Evolutionary conservation across 2,113 vertebrate genomes (phyloP), one percentile per base, ranked within the genome.

Genomic region (Pteruthius melanotis): DNA sequence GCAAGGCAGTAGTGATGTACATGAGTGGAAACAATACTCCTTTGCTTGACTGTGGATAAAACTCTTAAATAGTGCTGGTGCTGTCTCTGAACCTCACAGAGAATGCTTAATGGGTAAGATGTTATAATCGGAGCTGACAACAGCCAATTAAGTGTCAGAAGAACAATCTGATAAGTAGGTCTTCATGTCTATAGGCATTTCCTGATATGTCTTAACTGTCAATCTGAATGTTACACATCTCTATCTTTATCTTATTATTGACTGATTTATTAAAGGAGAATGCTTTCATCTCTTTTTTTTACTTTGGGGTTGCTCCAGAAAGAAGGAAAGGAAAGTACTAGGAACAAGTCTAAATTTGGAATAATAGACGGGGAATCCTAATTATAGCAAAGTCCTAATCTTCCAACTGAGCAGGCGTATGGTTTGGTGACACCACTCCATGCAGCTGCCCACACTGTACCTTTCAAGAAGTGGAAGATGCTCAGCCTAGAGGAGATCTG

Each of bases 401-500:
- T 90, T 92, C 72, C 64, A 90, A 3, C n/a, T 59, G 71, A 87
- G 89, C 82, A 68, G 71, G 49, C 2, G 2, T 60, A 69, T 33
- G 71, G 83, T 50, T 83, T 81, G 79, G 66, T 79, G 90, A 93
- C 94, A 72, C 53, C 30, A 52, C 52, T 74, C 88, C 57, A 68
- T 0, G 15, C 39, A 85, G 37, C 74, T 95, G 68, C 86, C 49
- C 16, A 7, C 30, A 77, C 63, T 50, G 56, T 64, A 90, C 22
- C 39, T 84, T 54, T 83, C 56, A 88, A 72, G 60, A 92, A 79
- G 26, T 72, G 31, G 66, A 18, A 64, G 50, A 37, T 31, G 60
- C 68, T 89, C 95, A 93, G 84, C 76, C 97, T 96, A 98, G 66
- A 98, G 94, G 70, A 98, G 96, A 97, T 98, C 98, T 91, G 98